phyloP scores from a whole-genome alignment of 2,797 vertebrate genomes.

The Melanotaenia parkinsoni region DNA sequence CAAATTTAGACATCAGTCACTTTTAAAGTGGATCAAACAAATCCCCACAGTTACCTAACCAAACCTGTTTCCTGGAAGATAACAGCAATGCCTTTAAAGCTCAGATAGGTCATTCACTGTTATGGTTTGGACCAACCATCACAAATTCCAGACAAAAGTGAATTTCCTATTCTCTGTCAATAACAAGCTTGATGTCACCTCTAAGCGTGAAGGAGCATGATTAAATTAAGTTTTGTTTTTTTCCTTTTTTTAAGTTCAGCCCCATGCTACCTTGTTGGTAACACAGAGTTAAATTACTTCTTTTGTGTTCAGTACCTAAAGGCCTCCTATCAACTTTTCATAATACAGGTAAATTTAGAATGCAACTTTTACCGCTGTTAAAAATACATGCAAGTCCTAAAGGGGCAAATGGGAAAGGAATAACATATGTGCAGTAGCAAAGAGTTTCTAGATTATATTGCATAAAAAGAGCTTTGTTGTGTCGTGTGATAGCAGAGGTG shows the following conservation, averaged over 20 bases:
- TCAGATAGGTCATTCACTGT: constrained; percentile 80
- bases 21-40: constrained; percentile 82
- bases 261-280: constrained; percentile 60
- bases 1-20: constrained; percentile 74
- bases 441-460: constrained; percentile 27
- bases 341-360: constrained; percentile 5
- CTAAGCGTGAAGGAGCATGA: constrained; percentile 63
- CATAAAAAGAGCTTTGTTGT: constrained; percentile 56
- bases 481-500: constrained; percentile 32
- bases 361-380: neutral
- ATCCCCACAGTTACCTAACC: constrained; percentile 78
- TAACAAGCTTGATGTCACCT: constrained; percentile 72
- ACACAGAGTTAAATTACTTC: constrained; percentile 64
- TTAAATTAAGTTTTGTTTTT: constrained; percentile 71
- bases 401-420: neutral
- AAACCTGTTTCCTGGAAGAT: constrained; percentile 82
- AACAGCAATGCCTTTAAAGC: constrained; percentile 80
- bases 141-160: constrained; percentile 83
- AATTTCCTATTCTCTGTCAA: constrained; percentile 83
- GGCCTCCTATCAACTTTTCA: constrained; percentile 23
- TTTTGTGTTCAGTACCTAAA: constrained; percentile 22
- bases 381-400: constrained; percentile 10
- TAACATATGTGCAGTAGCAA: neutral
- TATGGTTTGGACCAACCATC: constrained; percentile 77
- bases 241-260: constrained; percentile 52